These are phyloP conservation scores for Cyphomyrmex costatus DNA, from an alignment of 1,140 invertebrate genomes.

Conservation along the genomic window DNA sequence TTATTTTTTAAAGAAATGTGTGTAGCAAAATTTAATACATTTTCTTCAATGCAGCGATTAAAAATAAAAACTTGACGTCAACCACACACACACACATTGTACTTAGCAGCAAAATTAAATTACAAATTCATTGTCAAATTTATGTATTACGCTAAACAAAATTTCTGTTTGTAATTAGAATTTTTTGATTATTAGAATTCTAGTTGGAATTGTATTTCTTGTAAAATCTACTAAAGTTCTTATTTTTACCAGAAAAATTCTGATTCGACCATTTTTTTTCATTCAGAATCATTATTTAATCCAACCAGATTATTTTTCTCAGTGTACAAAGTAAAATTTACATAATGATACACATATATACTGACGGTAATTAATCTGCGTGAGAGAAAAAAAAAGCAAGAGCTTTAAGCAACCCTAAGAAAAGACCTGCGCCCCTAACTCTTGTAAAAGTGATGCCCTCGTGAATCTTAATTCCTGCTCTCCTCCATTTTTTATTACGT, in stretches of 20 bases:
- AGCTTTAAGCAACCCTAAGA: slow-evolving; percentile 1
- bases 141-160: too few relatives aligned
- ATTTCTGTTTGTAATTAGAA: too few relatives aligned
- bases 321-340: not conserved
- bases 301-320: too few relatives aligned
- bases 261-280: too few relatives aligned
- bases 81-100: too few relatives aligned
- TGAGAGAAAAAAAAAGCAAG: not conserved
- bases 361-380: not conserved
- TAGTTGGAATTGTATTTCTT: too few relatives aligned
- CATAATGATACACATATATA: not conserved
- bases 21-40: too few relatives aligned
- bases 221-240: too few relatives aligned
- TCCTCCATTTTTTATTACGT: slow-evolving; percentile 8
- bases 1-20: too few relatives aligned
- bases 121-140: not conserved
- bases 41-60: not conserved
- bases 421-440: not conserved
- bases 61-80: not conserved
- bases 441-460: not conserved
- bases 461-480: not conserved
- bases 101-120: not conserved
- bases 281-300: too few relatives aligned
- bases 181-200: too few relatives aligned
- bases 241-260: too few relatives aligned